Evolutionary conservation across 2,797 vertebrate species (phyloP).

Genomic region (Pipistrellus pygmaeus): DNA sequence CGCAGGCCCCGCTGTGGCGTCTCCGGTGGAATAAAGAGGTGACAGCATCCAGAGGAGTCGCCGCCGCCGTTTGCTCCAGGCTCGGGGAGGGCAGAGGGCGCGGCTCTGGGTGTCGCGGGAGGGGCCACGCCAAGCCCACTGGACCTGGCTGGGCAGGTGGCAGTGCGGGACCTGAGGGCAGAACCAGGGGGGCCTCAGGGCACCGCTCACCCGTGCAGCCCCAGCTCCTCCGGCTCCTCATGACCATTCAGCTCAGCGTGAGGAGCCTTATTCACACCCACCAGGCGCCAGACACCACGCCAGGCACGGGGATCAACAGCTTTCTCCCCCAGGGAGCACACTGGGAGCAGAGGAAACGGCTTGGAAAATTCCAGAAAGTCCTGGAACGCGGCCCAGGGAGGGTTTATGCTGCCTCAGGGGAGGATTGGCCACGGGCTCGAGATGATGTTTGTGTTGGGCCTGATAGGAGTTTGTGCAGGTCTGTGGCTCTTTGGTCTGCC

Average conservation of each 20-base stretch:
- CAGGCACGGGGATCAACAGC: background rate
- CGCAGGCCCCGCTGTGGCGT: background rate
- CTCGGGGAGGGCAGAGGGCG: background rate
- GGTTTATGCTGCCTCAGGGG: background rate
- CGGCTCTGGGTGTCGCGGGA: accelerated
- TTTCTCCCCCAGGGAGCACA: background rate
- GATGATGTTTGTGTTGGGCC: background rate
- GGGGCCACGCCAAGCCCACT: background rate
- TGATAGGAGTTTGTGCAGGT: background rate
- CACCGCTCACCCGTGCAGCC: background rate
- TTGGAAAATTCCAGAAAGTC: slow-evolving; percentile 14
- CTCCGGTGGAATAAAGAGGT: slow-evolving; percentile 74
- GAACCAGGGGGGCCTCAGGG: background rate
- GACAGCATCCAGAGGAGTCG: background rate
- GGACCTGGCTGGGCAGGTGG: background rate
- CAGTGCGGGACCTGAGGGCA: background rate
- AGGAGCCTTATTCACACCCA: background rate
- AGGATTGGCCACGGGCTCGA: background rate
- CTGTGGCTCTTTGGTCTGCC: background rate
- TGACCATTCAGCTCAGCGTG: background rate
- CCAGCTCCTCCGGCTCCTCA: background rate
- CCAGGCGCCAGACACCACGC: background rate
- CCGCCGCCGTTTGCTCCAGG: slow-evolving; percentile 5
- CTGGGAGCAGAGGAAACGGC: background rate
- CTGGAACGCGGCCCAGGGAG: background rate